Evolutionary conservation across 2,797 vertebrate species (phyloP), one percentile per base, ranked within the genome.

Genomic region (Hydrocynus forskahlii): DNA sequence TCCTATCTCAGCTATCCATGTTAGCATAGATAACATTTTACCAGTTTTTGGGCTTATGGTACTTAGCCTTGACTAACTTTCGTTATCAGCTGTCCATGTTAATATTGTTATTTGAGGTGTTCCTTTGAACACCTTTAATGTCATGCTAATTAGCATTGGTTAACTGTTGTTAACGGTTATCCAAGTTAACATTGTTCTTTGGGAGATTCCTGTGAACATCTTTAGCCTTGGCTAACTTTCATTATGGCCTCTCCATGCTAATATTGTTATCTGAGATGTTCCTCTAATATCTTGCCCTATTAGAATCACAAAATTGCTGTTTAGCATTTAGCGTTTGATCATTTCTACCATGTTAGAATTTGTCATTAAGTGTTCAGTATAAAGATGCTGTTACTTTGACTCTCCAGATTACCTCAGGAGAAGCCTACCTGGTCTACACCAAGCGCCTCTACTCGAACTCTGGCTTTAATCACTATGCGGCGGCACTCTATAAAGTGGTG

Each of bases 401-500:
- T 43, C 72, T 77, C 19, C 86, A 95, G 94, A 93, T 95, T 80
- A 94, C 90, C 4, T 91, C 91, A 6, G 94, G 94, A 13, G 94
- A 95, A 84, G 96, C 97, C 0, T 99, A 96, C 85, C 87, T 97
- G 86, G 97, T 99, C 35, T 96, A 98, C 91, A 96, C 92, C 0
- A 93, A 97, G 62, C 94, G 90, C 19, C 91, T 99, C 63, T 93
- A 96, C 86, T 98, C 97, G 0, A 97, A 93, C 76, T 96, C 97
- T 0, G 90, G 93, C 82, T 99, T 96, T 89, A 99, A 98, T 93
- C 97, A 96, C 85, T 99, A 99, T 2, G 84, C 96, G 52, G 96
- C 95, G 0, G 97, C 97, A 0, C 94, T 99, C 75, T 99, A 99
- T 91, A 99, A 99, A 87, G 97, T 98, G 59, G 90, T 99, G 83